These are phyloP conservation scores for Eulemur mongoz DNA, from an alignment of 2,797 vertebrate genomes.

Conservation along the genomic window DNA sequence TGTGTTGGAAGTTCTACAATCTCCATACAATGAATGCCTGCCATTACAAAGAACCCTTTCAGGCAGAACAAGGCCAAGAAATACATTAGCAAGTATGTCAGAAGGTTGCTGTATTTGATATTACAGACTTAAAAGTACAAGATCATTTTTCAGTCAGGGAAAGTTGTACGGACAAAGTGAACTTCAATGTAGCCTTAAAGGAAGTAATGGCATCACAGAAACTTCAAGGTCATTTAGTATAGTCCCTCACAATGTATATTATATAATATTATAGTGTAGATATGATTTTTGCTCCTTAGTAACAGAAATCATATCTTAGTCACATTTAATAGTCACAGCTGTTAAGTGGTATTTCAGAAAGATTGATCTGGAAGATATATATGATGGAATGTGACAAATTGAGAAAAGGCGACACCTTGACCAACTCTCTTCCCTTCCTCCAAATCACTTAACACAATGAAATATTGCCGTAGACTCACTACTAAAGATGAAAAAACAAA, in stretches of 20 bases:
- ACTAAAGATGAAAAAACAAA: not conserved
- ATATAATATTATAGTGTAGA: not conserved
- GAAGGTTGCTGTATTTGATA: constrained; percentile 31
- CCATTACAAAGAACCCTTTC: constrained; percentile 42
- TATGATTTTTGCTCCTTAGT: not conserved
- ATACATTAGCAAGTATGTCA: constrained; percentile 26
- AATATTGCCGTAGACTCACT: not conserved
- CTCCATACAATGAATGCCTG: constrained; percentile 30
- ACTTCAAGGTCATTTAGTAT: not conserved
- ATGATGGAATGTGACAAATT: not conserved
- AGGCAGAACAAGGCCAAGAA: constrained; percentile 36
- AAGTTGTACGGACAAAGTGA: constrained; percentile 38
- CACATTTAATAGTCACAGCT: constrained; percentile 8
- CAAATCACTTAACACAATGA: constrained; percentile 37
- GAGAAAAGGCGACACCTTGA: not conserved
- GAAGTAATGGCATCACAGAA: not conserved
- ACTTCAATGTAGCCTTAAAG: not conserved
- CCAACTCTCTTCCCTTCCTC: not conserved
- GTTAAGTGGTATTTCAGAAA: constrained; percentile 51
- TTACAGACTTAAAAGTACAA: constrained; percentile 53
- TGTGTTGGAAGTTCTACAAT: constrained; percentile 40
- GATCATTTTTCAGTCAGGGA: constrained; percentile 15
- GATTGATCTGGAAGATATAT: not conserved
- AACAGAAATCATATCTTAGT: constrained; percentile 21
- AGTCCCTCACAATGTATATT: constrained; percentile 8